These are phyloP conservation scores for Megatriorchis doriae DNA, from an alignment of 2,113 vertebrate genomes.

Conservation along the genomic window DNA sequence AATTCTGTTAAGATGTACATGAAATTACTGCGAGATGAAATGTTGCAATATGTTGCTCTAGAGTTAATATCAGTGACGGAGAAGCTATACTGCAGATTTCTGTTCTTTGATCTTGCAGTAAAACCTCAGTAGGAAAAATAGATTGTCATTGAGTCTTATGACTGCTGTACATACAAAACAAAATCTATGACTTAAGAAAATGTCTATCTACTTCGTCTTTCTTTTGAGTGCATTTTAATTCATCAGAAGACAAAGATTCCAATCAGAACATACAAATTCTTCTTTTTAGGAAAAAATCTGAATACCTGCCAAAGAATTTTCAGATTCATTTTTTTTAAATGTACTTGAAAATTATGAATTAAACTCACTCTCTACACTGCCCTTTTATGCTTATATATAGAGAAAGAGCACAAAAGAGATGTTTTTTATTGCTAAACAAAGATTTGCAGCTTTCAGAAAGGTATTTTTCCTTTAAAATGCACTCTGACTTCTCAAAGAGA, in stretches of 20 bases:
- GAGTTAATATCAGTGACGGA: not conserved
- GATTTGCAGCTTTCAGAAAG: not conserved
- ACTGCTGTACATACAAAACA: not conserved
- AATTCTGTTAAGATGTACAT: not conserved
- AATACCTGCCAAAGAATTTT: not conserved
- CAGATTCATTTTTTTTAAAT: not conserved
- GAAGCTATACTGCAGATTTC: not conserved
- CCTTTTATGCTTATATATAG: not conserved
- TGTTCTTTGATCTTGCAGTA: constrained; percentile 23
- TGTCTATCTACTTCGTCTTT: not conserved
- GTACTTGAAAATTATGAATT: not conserved
- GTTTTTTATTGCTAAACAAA: not conserved
- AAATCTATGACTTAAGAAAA: not conserved
- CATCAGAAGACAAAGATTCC: not conserved
- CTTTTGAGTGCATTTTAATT: not conserved
- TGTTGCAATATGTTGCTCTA: not conserved
- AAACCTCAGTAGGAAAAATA: not conserved
- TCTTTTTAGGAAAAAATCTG: not conserved
- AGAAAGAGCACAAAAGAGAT: not conserved
- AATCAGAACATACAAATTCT: not conserved
- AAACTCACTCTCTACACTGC: not conserved
- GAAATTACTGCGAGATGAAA: constrained; percentile 4
- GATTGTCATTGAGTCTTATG: not conserved
- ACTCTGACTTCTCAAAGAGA: not conserved
- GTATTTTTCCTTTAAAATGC: not conserved